Conservation (phyloP, 2,113 vertebrate species). For the Corythaixoides concolor region DNA sequence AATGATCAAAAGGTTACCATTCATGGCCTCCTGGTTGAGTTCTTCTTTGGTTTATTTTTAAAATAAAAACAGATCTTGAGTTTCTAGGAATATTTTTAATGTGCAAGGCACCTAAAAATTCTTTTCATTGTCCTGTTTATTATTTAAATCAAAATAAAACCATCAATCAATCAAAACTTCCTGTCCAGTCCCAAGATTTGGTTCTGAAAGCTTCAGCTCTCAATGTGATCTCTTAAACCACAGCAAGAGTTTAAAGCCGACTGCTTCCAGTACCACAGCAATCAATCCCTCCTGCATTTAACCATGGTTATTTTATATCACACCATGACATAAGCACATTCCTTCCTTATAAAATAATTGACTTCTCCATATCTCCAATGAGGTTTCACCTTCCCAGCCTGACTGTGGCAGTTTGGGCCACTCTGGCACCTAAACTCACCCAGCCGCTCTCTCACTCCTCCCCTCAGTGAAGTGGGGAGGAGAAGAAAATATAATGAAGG, state of each 20-base stretch:
- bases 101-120: not conserved
- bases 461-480: too few species aligned
- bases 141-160: not conserved
- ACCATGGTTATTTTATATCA: not conserved
- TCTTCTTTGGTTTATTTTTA: not conserved
- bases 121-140: not conserved
- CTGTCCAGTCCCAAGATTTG: not conserved
- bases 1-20: not conserved
- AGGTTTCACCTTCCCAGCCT: slow-evolving; percentile 43
- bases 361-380: not conserved
- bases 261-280: not conserved
- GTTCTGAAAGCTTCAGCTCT: not conserved
- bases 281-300: not conserved
- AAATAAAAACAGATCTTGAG: not conserved
- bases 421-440: too few species aligned
- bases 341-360: slow-evolving; percentile 29
- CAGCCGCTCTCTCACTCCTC: too few species aligned
- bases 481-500: too few species aligned
- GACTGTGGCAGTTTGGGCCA: too few species aligned
- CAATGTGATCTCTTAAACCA: slow-evolving; percentile 13
- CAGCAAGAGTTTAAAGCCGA: slow-evolving; percentile 6
- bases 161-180: not conserved
- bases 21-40: not conserved
- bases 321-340: slow-evolving; percentile 15
- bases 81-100: not conserved